Conservation (phyloP, 2,113 vertebrate species). For the Chlamydotis undulata region DNA sequence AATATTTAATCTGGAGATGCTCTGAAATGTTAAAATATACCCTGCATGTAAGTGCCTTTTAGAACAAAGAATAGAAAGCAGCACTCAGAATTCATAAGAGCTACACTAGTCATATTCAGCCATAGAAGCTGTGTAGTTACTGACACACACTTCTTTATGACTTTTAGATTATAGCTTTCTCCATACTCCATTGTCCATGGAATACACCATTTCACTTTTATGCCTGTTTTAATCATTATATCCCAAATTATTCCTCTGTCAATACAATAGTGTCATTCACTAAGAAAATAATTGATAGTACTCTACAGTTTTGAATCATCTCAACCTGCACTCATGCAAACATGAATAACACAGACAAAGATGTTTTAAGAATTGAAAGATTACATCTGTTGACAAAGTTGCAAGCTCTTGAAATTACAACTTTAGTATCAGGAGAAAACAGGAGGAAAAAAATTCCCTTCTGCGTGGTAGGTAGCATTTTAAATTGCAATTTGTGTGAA, state of each 20-base stretch:
- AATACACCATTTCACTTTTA: not conserved
- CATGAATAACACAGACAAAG: not conserved
- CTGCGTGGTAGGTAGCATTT: not conserved
- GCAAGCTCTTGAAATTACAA: not conserved
- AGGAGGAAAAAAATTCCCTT: not conserved
- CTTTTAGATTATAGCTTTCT: not conserved
- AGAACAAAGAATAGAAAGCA: not conserved
- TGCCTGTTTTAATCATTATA: not conserved
- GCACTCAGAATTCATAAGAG: not conserved
- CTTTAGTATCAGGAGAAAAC: not conserved
- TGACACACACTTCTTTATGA: not conserved
- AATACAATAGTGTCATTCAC: not conserved
- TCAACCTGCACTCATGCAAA: not conserved
- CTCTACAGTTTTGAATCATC: not conserved
- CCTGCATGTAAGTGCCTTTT: not conserved
- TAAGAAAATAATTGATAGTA: not conserved
- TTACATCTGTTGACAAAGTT: not conserved
- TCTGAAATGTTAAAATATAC: not conserved
- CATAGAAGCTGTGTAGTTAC: not conserved
- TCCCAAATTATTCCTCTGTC: not conserved
- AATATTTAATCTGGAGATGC: conserved; percentile 28
- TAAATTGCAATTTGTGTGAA: not conserved
- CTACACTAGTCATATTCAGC: not conserved
- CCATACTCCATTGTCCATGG: not conserved
- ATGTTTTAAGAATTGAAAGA: not conserved